A percentile compares a stretch with the other conserved stretches of the same genome.
Conservation (phyloP, 2,113 vertebrate genomes). For the Tupaia tana region DNA sequence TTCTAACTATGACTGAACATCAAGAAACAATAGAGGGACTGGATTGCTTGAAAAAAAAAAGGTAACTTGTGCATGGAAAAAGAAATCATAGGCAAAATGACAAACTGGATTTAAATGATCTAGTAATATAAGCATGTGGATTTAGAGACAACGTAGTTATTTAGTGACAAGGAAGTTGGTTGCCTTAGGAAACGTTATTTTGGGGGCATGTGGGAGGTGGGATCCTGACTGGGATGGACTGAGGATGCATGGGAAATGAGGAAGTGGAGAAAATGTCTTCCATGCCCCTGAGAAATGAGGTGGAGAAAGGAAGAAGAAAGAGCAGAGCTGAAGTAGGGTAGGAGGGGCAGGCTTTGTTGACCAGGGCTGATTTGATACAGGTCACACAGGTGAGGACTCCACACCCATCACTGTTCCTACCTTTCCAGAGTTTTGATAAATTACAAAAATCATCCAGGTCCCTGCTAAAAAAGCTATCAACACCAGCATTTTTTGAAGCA, state of each 20-base stretch:
- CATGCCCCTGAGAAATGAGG: no score
- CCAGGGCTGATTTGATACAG: background rate
- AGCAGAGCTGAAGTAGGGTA: no score
- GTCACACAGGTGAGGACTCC: background rate
- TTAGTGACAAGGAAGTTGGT: background rate
- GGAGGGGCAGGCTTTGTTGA: accelerated
- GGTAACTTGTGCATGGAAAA: background rate
- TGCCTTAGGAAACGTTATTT: background rate
- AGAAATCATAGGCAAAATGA: background rate
- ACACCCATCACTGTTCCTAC: background rate
- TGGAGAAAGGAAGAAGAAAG: background rate
- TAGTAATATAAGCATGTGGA: background rate
- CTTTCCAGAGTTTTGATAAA: slow-evolving; percentile 11
- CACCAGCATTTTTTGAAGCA: background rate
- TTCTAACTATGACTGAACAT: background rate
- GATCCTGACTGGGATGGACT: background rate
- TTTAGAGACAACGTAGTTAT: background rate
- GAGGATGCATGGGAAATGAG: background rate
- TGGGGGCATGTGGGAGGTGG: background rate
- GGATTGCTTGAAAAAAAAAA: background rate
- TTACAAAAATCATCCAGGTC: background rate
- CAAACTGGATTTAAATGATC: background rate
- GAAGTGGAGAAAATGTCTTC: background rate
- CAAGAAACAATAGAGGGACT: background rate
- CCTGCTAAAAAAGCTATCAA: background rate